These are phyloP conservation scores for Euzophera pinguis DNA, from an alignment of 2,888 invertebrate species.

Conservation along the genomic window DNA sequence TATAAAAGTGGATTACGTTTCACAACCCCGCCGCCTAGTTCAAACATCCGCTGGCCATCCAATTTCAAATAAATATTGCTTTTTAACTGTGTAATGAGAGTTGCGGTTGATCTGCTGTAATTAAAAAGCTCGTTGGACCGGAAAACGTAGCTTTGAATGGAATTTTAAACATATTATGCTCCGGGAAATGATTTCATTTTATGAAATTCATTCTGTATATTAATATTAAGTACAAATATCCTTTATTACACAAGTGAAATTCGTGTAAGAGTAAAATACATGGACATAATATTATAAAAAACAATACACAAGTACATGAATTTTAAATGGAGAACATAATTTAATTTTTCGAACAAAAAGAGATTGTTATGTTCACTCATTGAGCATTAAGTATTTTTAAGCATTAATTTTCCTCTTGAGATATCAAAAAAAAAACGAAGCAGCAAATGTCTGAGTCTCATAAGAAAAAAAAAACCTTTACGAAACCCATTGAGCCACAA, in stretches of 20 bases:
- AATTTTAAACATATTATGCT: background rate
- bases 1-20: too few relatives aligned
- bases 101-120: slow-evolving; percentile 43
- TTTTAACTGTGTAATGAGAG: slow-evolving; percentile 41
- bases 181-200: background rate
- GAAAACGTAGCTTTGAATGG: slow-evolving; percentile 29
- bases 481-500: slow-evolving; percentile 19
- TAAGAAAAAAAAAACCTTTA: slow-evolving; percentile 8
- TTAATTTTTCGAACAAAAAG: background rate
- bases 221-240: too few relatives aligned
- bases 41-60: slow-evolving; percentile 41
- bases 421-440: background rate
- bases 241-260: too few relatives aligned
- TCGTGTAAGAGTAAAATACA: too few relatives aligned
- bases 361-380: background rate
- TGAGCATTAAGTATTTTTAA: background rate
- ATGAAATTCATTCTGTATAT: background rate
- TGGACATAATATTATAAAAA: too few relatives aligned
- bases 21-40: slow-evolving; percentile 27
- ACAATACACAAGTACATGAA: too few relatives aligned
- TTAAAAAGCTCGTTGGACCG: slow-evolving; percentile 46
- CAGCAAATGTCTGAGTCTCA: background rate
- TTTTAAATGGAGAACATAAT: too few relatives aligned
- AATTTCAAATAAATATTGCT: slow-evolving; percentile 53
- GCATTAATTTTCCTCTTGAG: background rate